phyloP scores from a whole-genome alignment of 1,140 invertebrate species.

The Trichogramma pretiosum region DNA sequence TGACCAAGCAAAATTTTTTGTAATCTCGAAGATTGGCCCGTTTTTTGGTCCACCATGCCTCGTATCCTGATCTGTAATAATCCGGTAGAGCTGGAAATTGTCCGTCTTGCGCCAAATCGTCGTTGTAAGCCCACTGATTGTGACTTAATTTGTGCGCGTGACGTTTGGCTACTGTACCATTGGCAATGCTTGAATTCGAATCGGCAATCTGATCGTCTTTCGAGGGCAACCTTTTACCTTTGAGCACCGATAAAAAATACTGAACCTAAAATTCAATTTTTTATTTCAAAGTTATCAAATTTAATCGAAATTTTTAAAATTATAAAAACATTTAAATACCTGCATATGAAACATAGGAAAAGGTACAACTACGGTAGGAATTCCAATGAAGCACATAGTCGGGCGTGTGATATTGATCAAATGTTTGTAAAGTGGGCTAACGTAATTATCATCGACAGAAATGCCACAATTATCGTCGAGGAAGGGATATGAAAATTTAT shows the following conservation, averaged over 20 bases:
- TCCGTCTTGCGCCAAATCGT: slow-evolving; percentile 28
- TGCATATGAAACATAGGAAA: slow-evolving; percentile 66
- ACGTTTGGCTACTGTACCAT: slow-evolving; percentile 17
- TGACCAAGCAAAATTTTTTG: slow-evolving; percentile 27
- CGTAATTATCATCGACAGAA: slow-evolving; percentile 50
- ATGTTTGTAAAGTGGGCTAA: slow-evolving; percentile 67
- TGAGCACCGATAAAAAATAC: slow-evolving; percentile 50
- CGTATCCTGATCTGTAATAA: slow-evolving; percentile 30
- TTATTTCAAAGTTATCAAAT: background rate
- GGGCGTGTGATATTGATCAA: slow-evolving; percentile 63
- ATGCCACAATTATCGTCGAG: slow-evolving; percentile 52
- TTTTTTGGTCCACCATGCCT: slow-evolving; percentile 18
- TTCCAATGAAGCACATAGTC: slow-evolving; percentile 63
- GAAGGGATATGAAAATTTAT: slow-evolving; percentile 59
- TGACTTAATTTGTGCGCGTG: slow-evolving; percentile 30
- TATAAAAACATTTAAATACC: slow-evolving; percentile 32
- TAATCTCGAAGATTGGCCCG: slow-evolving; percentile 25
- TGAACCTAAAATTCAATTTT: slow-evolving; percentile 34
- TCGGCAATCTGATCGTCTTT: slow-evolving; percentile 29
- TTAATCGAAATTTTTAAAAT: background rate
- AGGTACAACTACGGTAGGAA: slow-evolving; percentile 52
- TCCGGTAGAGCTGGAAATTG: slow-evolving; percentile 25
- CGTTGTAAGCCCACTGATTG: slow-evolving; percentile 32
- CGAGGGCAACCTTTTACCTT: slow-evolving; percentile 45
- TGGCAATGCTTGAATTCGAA: background rate